Conservation (phyloP, 2,888 invertebrate genomes). For the Nudaria mundana region DNA sequence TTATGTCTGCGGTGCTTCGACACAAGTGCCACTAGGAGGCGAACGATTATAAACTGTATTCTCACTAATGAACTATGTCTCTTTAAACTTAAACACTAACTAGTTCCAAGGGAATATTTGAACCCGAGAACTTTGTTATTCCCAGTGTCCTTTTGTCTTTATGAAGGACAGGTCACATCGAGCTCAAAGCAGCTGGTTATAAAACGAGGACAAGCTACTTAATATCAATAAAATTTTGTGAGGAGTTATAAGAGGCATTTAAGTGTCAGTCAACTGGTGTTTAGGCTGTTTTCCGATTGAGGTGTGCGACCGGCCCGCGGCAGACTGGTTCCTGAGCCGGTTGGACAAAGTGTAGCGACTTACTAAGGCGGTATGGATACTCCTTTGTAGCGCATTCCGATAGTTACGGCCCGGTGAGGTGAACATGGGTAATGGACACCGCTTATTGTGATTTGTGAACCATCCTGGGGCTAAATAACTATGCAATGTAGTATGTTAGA, state of each 20-base stretch:
- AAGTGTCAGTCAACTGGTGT: conserved; percentile 77
- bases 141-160: conserved; percentile 25
- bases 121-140: conserved; percentile 18
- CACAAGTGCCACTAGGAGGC: conserved; percentile 45
- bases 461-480: conserved; percentile 53
- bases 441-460: conserved; percentile 75
- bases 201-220: conserved; percentile 66
- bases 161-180: conserved; percentile 44
- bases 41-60: conserved; percentile 52
- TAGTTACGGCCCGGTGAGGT: conserved; percentile 66
- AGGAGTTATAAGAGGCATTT: conserved; percentile 74
- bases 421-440: conserved; percentile 77
- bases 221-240: conserved; percentile 73
- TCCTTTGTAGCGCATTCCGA: conserved; percentile 77
- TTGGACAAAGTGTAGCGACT: conserved; percentile 72
- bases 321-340: conserved; percentile 70
- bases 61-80: conserved; percentile 28
- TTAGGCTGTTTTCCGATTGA: conserved; percentile 55
- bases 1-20: conserved; percentile 40
- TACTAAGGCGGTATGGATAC: conserved; percentile 65
- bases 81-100: conserved; percentile 25
- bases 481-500: conserved; percentile 32
- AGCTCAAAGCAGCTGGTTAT: conserved; percentile 36
- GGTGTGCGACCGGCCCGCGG: conserved; percentile 39
- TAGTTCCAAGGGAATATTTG: conserved; percentile 27